phyloP scores from a whole-genome alignment of 37 sponge, comb jelly and placozoan species.

The Agelas oroides region DNA sequence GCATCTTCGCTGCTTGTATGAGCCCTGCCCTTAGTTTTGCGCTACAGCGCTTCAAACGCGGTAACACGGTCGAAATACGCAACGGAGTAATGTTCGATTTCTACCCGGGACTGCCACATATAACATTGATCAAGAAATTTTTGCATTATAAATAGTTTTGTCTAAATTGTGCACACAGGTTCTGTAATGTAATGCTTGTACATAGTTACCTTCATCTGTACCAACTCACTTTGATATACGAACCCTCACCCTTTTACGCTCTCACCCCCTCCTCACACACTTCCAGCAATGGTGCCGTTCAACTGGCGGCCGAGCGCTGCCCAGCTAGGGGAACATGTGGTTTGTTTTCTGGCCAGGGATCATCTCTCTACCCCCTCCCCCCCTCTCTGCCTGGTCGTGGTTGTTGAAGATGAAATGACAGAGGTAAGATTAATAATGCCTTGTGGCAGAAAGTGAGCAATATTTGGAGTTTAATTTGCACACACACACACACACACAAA shows the following conservation, averaged over 20 bases:
- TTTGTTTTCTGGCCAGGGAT: slow-evolving; percentile 53
- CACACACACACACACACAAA: not conserved
- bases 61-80: too few species aligned
- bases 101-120: too few species aligned
- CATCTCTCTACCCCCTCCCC: not conserved
- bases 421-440: slow-evolving; percentile 15
- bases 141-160: too few species aligned
- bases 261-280: not conserved
- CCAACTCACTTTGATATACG: too few species aligned
- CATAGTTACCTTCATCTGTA: too few species aligned
- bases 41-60: too few species aligned
- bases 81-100: too few species aligned
- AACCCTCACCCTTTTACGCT: not conserved
- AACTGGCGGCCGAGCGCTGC: slow-evolving; percentile 29
- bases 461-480: not conserved
- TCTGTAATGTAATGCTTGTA: too few species aligned
- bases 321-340: slow-evolving; percentile 50
- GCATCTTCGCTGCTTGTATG: too few species aligned
- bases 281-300: not conserved
- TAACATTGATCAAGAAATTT: too few species aligned
- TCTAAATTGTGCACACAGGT: too few species aligned
- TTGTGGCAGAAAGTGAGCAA: not conserved
- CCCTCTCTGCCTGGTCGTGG: slow-evolving; percentile 46
- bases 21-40: too few species aligned
- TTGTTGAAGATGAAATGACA: slow-evolving; percentile 1